A percentile compares a stretch with the other conserved stretches of the same genome.
Conservation (phyloP, 1,140 invertebrate genomes). For the Ostrea denselamellosa region DNA sequence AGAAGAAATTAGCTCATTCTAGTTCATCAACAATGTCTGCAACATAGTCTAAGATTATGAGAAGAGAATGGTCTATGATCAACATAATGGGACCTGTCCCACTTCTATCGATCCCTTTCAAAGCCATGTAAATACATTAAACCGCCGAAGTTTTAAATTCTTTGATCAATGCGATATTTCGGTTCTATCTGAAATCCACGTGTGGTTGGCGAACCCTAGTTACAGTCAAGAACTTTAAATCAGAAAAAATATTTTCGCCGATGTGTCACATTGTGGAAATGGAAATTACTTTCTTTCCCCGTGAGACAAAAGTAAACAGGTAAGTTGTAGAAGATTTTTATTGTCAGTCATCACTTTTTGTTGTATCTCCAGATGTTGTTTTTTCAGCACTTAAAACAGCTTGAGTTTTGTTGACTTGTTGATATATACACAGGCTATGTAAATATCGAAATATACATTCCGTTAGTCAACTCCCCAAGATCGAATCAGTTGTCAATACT, state of each 20-base stretch:
- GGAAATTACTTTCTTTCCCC: constrained; percentile 15
- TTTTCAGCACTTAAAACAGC: neutral
- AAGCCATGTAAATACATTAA: constrained; percentile 24
- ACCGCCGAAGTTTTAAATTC: constrained; percentile 35
- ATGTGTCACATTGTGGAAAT: constrained; percentile 14
- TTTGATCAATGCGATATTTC: constrained; percentile 33
- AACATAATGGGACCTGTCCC: neutral
- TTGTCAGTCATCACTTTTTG: constrained; percentile 11
- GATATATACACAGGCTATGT: neutral
- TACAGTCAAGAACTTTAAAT: constrained; percentile 21
- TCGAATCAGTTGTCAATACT: neutral
- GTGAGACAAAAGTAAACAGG: constrained; percentile 7
- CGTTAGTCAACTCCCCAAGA: neutral
- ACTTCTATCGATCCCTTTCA: constrained; percentile 27
- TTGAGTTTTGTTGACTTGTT: neutral
- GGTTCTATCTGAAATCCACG: constrained; percentile 30
- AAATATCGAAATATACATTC: neutral
- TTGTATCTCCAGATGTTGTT: constrained; percentile 15
- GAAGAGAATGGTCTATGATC: neutral
- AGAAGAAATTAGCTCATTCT: neutral
- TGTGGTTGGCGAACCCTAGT: constrained; percentile 27
- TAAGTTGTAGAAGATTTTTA: neutral
- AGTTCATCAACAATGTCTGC: constrained; percentile 4
- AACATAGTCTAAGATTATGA: neutral
- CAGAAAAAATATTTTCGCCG: constrained; percentile 1